These are phyloP conservation scores for Sicus ferrugineus DNA, from an alignment of 2,888 invertebrate genomes.

Conservation along the genomic window DNA sequence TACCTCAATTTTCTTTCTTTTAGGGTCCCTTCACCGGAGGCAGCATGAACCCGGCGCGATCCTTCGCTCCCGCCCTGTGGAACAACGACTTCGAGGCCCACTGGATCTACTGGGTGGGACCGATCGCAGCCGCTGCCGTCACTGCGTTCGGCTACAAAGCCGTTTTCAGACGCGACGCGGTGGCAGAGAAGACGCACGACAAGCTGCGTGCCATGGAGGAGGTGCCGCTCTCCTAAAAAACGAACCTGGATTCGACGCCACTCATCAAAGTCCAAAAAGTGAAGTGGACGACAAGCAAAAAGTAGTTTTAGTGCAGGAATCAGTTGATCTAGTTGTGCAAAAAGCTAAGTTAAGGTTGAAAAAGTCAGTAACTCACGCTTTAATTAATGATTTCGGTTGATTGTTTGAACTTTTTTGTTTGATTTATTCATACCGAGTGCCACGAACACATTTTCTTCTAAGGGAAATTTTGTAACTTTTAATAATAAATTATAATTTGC, in stretches of 20 bases:
- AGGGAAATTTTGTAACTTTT: not conserved
- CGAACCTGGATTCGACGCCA: not conserved
- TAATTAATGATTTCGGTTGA: not conserved
- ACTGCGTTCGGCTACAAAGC: conserved; percentile 65
- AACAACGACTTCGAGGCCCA: conserved; percentile 72
- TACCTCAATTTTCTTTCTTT: conserved; percentile 41
- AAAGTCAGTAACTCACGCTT: conserved; percentile 2
- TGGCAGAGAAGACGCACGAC: conserved; percentile 52
- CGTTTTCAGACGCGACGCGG: conserved; percentile 61
- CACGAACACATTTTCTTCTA: not conserved
- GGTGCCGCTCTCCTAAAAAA: conserved; percentile 56
- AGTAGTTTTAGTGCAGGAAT: not conserved
- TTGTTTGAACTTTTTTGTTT: not conserved
- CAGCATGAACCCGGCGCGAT: conserved; percentile 77
- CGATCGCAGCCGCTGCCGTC: conserved; percentile 64
- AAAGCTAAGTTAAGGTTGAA: conserved; percentile 10
- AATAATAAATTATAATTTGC: not conserved
- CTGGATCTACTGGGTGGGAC: conserved; percentile 79
- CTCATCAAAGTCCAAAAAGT: conserved; percentile 8
- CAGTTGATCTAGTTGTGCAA: not conserved
- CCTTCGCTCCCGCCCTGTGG: conserved; percentile 77
- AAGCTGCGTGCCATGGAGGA: conserved; percentile 59
- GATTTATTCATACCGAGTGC: not conserved
- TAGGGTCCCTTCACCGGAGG: conserved; percentile 78
- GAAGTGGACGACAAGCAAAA: conserved; percentile 2